Base-by-base conservation (phyloP, 2,113 vertebrate genomes). In the Loxodonta africana region DNA sequence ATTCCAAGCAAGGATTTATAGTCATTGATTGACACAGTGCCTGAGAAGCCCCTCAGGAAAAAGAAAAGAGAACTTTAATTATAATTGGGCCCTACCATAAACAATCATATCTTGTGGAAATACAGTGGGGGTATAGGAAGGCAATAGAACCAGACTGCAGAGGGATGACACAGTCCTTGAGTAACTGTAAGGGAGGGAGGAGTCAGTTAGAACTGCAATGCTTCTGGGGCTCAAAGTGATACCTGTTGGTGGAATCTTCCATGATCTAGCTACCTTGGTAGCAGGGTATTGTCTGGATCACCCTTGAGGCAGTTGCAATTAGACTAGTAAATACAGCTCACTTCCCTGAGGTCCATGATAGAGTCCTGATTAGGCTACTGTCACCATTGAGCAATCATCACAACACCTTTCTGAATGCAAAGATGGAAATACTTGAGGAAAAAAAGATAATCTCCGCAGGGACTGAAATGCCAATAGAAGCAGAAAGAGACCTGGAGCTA, bases 401-500 rank as follows among this genome's bases (percentile, higher is more conserved):
- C 41, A 48, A 81, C 1, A 93, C 25, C 33, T 91, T 95, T 67
- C 12, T 82, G 37, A 77, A 74, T 74, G 51, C 62, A 78, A 95
- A 89, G 7, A 44, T 26, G 44, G 51, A 84, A 84, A 77, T 33
- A 94, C 4, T 63, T 86, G 69, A 80, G 44, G 46, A 25, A 46
- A 48, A 73, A 51, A 53, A 53, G 2, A 33, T 17, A 10, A 6
- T 48, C 37, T 97, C 77, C 83, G 60, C 23, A 46, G 63, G 12
- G 71, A 41, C 21, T 84, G 41, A 83, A 96, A 88, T 83, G 90
- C 17, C 48, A 92, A 10, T 71, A 57, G 41, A 41, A 95, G 44
- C 28, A 91, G 44, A 83, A 90, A 11, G 14, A 62, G 33, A 74
- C 18, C 6, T 26, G 33, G 41, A 87, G 20, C 12, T 83, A 62